Percentiles rank a stretch among this genome's conserved stretches.
Evolutionary conservation across 1,140 invertebrate species (phyloP).

Genomic region (Chlorops oryzae): DNA sequence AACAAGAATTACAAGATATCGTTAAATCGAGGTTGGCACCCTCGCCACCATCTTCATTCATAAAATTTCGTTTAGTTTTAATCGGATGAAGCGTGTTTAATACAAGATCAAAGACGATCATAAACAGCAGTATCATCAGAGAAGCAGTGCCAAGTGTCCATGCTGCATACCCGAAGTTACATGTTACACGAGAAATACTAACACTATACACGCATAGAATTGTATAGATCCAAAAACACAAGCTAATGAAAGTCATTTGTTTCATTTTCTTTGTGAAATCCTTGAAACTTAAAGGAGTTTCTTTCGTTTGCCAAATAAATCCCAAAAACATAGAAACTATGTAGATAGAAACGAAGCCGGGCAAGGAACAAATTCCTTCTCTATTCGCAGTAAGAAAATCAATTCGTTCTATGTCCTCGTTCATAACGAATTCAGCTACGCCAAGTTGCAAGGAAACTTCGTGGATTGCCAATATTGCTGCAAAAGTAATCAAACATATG

Average conservation of each 20-base stretch:
- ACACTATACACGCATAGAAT: constrained; percentile 50
- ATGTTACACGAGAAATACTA: constrained; percentile 62
- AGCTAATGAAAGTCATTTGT: constrained; percentile 46
- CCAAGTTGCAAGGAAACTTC: constrained; percentile 61
- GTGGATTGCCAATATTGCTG: constrained; percentile 58
- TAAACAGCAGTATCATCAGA: constrained; percentile 51
- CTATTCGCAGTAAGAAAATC: constrained; percentile 76
- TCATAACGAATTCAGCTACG: constrained; percentile 67
- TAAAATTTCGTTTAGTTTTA: neutral
- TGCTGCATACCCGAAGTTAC: constrained; percentile 68
- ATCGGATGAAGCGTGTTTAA: constrained; percentile 8
- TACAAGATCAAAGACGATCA: constrained; percentile 27
- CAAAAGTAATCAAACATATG: neutral
- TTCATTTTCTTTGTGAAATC: constrained; percentile 29
- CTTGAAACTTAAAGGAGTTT: constrained; percentile 27
- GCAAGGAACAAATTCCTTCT: constrained; percentile 78
- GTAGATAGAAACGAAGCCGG: constrained; percentile 81
- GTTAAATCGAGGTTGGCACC: neutral
- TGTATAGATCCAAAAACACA: constrained; percentile 50
- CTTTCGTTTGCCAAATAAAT: constrained; percentile 51
- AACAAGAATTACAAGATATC: no score
- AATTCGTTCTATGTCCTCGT: constrained; percentile 49
- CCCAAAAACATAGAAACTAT: constrained; percentile 66
- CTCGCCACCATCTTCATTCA: neutral
- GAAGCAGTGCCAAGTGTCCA: constrained; percentile 64